Evolutionary conservation across 2,113 vertebrate genomes (phyloP).

Genomic region (Tretioscincus oriximinensis): DNA sequence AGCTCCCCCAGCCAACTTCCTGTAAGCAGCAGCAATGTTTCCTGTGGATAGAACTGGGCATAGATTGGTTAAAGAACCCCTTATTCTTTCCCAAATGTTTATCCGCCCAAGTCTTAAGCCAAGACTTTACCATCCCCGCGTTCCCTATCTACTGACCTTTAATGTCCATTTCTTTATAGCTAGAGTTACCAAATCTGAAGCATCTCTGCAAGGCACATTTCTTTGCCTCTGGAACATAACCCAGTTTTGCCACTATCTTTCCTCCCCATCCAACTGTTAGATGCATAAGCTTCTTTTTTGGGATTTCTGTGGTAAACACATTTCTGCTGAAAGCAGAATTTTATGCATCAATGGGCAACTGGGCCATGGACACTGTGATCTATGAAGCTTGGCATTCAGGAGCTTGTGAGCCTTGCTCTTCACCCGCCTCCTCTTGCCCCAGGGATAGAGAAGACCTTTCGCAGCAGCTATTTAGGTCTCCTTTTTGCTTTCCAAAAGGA

Average conservation of each 20-base stretch:
- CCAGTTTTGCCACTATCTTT: neutral
- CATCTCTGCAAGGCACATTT: neutral
- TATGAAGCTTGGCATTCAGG: conserved; percentile 5
- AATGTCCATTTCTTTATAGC: neutral
- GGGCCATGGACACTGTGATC: conserved; percentile 14
- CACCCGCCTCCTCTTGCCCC: neutral
- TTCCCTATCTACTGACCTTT: neutral
- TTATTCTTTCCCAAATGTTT: neutral
- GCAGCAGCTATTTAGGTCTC: no score
- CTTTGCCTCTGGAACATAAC: neutral
- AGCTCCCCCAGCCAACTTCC: no score
- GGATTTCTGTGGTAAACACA: neutral
- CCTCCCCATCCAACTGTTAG: neutral
- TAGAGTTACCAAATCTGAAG: neutral
- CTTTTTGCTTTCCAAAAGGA: neutral
- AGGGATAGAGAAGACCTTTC: neutral
- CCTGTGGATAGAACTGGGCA: no score
- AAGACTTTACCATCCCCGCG: neutral
- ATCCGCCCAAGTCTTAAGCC: neutral
- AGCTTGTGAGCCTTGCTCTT: neutral
- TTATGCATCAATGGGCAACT: conserved; percentile 30
- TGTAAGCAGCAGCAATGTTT: no score
- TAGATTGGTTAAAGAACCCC: neutral
- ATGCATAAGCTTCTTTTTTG: neutral
- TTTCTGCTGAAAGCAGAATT: conserved; percentile 39